A percentile compares a stretch with the other conserved stretches of the same genome.
phyloP scores from a whole-genome alignment of 2,113 vertebrate species.

The Excalfactoria chinensis region DNA sequence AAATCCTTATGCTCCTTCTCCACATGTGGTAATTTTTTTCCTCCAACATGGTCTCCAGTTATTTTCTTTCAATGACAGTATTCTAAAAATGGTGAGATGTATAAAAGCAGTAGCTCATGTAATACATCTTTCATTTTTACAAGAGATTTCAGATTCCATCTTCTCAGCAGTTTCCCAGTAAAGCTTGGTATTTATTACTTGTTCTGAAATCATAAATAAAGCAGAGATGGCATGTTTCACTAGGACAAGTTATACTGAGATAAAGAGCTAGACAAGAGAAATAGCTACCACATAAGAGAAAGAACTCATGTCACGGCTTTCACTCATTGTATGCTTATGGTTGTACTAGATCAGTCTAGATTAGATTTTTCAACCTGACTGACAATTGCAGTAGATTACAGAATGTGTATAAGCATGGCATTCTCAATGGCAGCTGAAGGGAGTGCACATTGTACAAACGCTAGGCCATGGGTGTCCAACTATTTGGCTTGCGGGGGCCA shows the following conservation, averaged over 20 bases:
- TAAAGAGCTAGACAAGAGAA: background rate
- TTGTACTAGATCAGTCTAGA: background rate
- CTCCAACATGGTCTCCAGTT: background rate
- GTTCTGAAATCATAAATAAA: constrained; percentile 1
- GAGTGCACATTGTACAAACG: accelerated
- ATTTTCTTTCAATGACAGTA: background rate
- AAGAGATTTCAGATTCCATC: background rate
- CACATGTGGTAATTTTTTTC: background rate
- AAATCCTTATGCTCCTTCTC: background rate
- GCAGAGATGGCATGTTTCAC: background rate
- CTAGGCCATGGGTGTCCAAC: background rate
- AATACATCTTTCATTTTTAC: background rate
- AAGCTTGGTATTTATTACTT: background rate
- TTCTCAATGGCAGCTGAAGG: background rate
- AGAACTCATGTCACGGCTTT: background rate
- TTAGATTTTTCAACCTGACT: accelerated
- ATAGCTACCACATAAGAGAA: background rate
- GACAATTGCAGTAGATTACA: background rate
- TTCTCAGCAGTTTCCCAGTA: background rate
- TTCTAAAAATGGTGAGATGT: background rate
- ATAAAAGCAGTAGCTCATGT: background rate
- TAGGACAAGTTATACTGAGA: background rate
- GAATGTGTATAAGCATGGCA: background rate
- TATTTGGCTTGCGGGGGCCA: too few species aligned
- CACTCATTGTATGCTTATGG: background rate